Conservation (phyloP, 2,888 invertebrate genomes). For the Macrostomum cliftonense region DNA sequence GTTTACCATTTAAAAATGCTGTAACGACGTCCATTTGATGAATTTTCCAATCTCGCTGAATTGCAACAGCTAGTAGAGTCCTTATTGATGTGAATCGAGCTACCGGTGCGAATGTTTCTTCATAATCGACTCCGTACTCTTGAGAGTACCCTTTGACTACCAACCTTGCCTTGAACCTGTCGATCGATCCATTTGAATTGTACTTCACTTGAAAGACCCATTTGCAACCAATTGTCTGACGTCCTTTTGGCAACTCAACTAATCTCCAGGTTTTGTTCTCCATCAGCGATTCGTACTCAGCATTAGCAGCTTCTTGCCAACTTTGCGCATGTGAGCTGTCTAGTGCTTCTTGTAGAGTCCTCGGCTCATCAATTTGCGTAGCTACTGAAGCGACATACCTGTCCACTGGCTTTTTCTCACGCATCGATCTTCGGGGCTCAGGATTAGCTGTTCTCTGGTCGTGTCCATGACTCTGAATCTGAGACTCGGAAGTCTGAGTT, state of each 20-base stretch:
- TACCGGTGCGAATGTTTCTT: slow-evolving; percentile 17
- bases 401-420: background rate
- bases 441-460: too few species aligned
- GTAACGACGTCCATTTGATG: slow-evolving; percentile 16
- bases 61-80: slow-evolving; percentile 13
- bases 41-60: slow-evolving; percentile 8
- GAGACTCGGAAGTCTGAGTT: too few species aligned
- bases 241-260: slow-evolving; percentile 10
- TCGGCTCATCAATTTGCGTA: too few species aligned
- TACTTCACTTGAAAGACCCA: slow-evolving; percentile 17
- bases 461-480: too few species aligned
- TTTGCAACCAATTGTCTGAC: slow-evolving; percentile 13
- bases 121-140: slow-evolving; percentile 14
- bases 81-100: slow-evolving; percentile 13
- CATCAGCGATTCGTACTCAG: slow-evolving; percentile 10
- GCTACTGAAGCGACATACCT: too few species aligned
- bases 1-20: slow-evolving; percentile 15
- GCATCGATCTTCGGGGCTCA: slow-evolving; percentile 2
- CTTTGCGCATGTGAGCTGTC: background rate
- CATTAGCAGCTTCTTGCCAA: slow-evolving; percentile 11
- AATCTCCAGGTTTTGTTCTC: slow-evolving; percentile 15
- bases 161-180: slow-evolving; percentile 15
- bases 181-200: slow-evolving; percentile 11
- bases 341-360: too few species aligned
- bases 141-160: slow-evolving; percentile 17